Base-by-base conservation (phyloP, 2,888 invertebrate species). In the Nomada fucata region DNA sequence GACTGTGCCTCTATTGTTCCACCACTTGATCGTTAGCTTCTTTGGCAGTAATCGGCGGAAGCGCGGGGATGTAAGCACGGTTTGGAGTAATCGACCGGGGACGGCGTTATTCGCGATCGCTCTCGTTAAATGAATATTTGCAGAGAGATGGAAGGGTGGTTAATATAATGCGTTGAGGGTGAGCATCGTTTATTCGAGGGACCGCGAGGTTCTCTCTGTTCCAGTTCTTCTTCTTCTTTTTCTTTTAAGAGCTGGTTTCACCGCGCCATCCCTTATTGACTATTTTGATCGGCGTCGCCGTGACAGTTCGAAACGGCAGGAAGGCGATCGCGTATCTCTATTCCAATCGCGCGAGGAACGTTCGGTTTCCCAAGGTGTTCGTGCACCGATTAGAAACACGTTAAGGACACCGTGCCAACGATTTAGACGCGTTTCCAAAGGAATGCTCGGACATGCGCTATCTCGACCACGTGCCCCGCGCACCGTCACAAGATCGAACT, bases 361-460 rank as follows among this genome's bases (percentile, higher is more conserved):
- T 20, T 65, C 68, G 70, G 65, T 68, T 53, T 68, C 59, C 42
- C 75, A 29, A 65, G 70, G 61, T 60, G 65, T 65, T 11, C 47
- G 65, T 71, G 53, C 29, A 26, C 44, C 61, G 81, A 84, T 84
- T 78, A 73, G 69, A 72, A 67, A 61, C 72, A 68, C 52, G 67
- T 63, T 67, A 77, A 75, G 72, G 76, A 83, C 72, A 67, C 81
- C 72, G 55, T 67, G 73, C 81, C 84, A 74, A 75, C 80, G 74
- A 83, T 78, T 83, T 74, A 7, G 36, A 76, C 72, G 67, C 71
- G 55, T 74, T 68, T 63, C 59, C 70, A 47, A 52, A 69, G 75
- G 82, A 86, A 85, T 80, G 77, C 70, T 50, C 78, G 72, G 42
- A 80, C 80, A 73, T 63, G 80, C 78, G 79, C 53, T 82, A 84